A percentile compares a stretch with the other conserved stretches of the same genome.
phyloP scores from a whole-genome alignment of 2,888 invertebrate genomes.

The Drosophila stalkeri region DNA sequence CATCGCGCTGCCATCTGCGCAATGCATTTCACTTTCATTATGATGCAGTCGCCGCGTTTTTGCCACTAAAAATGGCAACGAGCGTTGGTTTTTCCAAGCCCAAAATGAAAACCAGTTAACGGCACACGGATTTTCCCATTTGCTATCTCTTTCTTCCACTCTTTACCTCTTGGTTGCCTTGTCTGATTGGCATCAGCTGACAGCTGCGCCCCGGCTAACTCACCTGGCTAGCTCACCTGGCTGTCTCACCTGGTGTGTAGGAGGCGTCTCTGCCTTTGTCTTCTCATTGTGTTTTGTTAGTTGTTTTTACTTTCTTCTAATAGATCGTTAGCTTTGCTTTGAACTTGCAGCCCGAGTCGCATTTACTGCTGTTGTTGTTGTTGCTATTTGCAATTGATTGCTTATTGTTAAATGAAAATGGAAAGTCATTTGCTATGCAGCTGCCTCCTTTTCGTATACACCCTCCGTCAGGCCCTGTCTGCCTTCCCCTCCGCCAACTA shows the following conservation, averaged over 20 bases:
- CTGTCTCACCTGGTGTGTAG: slow-evolving; percentile 52
- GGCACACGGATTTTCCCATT: slow-evolving; percentile 65
- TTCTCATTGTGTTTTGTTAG: slow-evolving; percentile 59
- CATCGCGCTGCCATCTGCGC: slow-evolving; percentile 74
- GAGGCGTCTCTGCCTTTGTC: slow-evolving; percentile 55
- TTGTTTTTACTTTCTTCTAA: slow-evolving; percentile 81
- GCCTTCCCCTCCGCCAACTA: neutral
- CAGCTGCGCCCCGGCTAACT: slow-evolving; percentile 48
- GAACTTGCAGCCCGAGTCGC: slow-evolving; percentile 61
- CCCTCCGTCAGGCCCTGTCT: neutral
- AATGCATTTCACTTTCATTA: slow-evolving; percentile 83
- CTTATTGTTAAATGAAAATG: slow-evolving; percentile 81
- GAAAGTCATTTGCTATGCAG: slow-evolving; percentile 75
- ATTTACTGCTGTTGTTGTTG: slow-evolving; percentile 16
- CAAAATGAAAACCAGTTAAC: slow-evolving; percentile 77
- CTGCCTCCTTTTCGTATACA: slow-evolving; percentile 51
- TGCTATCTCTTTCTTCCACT: slow-evolving; percentile 19
- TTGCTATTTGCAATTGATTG: slow-evolving; percentile 75
- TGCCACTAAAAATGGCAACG: slow-evolving; percentile 79
- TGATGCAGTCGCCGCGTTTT: slow-evolving; percentile 81
- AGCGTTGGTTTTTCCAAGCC: slow-evolving; percentile 78
- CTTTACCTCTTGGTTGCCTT: slow-evolving; percentile 15
- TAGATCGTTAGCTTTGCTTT: slow-evolving; percentile 79
- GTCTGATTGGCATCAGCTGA: slow-evolving; percentile 74
- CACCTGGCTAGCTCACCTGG: slow-evolving; percentile 32